Base-by-base conservation (phyloP, 1,140 invertebrate species). In the Campodea augens region DNA sequence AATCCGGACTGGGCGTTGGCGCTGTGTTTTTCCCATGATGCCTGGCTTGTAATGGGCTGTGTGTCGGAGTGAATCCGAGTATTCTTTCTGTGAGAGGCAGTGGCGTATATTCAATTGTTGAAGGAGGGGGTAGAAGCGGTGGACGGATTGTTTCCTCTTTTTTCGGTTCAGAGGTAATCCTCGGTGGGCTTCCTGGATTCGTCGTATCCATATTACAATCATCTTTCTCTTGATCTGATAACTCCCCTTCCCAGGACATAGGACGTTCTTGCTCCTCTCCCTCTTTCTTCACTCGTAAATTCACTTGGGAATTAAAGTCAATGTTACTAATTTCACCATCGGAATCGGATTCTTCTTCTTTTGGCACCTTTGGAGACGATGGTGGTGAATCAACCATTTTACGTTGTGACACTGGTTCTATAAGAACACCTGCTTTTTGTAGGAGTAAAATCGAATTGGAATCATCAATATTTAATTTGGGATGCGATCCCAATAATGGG, bases 221-320 rank as follows among this genome's bases (percentile, higher is more conserved):
- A n/a, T n/a, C n/a, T n/a, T 65, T 24, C 65, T 77, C 75, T 43
- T 73, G 69, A 54, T 89, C 84, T 1, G 82, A 87, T 0, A 89
- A 64, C 60, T 87, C 84, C 13, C 85, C 84, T 59, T 89, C 84
- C 85, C 84, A 88, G 2, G 83, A 88, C 84, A 89, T 89, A 13
- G 84, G 85, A 27, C 84, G 61, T 51, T 74, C 72, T 12, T 24
- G 18, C 38, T 42, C 37, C 7, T 10, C 44, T 2, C 15, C 18
- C 49, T 67, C 68, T 52, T 70, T 71, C 50, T 71, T 71, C 25
- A 62, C 67, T 13, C 69, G 61, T 24, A 71, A 49, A 51, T 69
- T 70, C 0, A 70, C 69, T 23, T 37, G n/a, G 24, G 67, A 68
- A 3, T 65, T 62, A 45, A 70, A 71, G 49, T 70, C 67, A 43